Evolutionary conservation across 2,888 invertebrate species (phyloP), one percentile per base, ranked within the genome.

Genomic region (Hyposoter didymator): DNA sequence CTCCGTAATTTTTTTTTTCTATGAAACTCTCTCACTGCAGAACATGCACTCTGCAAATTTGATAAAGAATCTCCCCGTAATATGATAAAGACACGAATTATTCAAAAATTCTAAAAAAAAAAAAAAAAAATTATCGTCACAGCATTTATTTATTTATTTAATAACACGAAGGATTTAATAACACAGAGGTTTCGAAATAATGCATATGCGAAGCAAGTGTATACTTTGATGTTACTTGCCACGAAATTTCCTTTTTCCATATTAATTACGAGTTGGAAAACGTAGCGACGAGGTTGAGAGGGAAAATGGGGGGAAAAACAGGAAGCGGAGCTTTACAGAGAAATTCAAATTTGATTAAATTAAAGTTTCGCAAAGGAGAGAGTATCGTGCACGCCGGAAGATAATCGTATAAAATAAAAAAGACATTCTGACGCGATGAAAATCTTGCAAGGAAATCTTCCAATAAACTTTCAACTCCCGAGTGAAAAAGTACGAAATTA

Each of bases 191-290:
- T n/a, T 1, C 19, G 7, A 52, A 52, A 52, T 52, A 19, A 52
- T 52, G 52, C 19, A 59, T 12, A 59, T 59, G 22, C 28, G 28
- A 28, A 59, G 14, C 59, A 12, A 59, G 28, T 10, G 19, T 55
- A n/a, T n/a, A 55, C 22, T 55, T 22, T 55, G 22, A 55, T 55
- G 10, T 5, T 8, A 19, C 55, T 55, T 19, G 22, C 3, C 19
- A 55, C 28, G 4, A 22, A 22, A 28, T 59, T 28, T 59, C 4
- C 12, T 28, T 59, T 28, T 59, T 55, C 14, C 59, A 22, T 28
- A 59, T 22, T 59, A 59, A 59, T 59, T 59, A 28, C 12, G 59
- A 59, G 59, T 22, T 6, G n/a, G n/a, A 12, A 59, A 59, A 59
- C 5, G 28, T 59, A 3, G 12, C 28, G 59, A 12, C 12, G 12